These are phyloP conservation scores for Drosophila monieri DNA, from an alignment of 2,888 invertebrate species.

Conservation along the genomic window DNA sequence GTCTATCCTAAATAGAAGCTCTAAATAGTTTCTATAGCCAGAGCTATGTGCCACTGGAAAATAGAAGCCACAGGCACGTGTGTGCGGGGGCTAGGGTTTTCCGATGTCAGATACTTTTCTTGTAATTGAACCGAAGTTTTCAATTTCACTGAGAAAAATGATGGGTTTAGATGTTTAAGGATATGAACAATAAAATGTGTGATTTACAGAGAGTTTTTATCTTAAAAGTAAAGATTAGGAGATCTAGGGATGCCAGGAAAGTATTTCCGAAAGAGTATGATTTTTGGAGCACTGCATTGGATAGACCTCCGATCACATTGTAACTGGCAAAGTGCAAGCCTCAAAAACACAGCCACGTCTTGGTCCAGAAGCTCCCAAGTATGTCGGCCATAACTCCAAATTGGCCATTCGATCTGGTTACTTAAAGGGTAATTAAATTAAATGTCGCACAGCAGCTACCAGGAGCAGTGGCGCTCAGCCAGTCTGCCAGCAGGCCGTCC, in stretches of 20 bases:
- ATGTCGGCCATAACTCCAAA: slow-evolving; percentile 59
- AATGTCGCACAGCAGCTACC: slow-evolving; percentile 55
- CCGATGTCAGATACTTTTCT: slow-evolving; percentile 20
- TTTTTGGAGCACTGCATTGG: slow-evolving; percentile 45
- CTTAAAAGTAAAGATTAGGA: too few relatives aligned
- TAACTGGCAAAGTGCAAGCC: slow-evolving; percentile 33
- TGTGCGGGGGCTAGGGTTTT: slow-evolving; percentile 13
- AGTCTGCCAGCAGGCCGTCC: slow-evolving; percentile 57
- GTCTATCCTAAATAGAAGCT: slow-evolving; percentile 42
- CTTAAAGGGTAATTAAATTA: slow-evolving; percentile 83
- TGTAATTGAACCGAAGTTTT: slow-evolving; percentile 63
- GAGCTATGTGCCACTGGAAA: slow-evolving; percentile 56
- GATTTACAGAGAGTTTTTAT: too few relatives aligned
- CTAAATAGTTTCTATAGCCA: slow-evolving; percentile 76
- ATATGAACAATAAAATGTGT: too few relatives aligned
- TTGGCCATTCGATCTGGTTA: slow-evolving; percentile 81
- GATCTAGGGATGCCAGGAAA: too few relatives aligned
- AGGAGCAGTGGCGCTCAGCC: slow-evolving; percentile 25
- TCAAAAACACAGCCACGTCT: slow-evolving; percentile 10
- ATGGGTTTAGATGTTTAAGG: neutral
- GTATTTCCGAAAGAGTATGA: too few relatives aligned
- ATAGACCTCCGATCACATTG: slow-evolving; percentile 11
- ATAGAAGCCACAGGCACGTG: slow-evolving; percentile 72
- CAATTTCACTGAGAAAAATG: slow-evolving; percentile 21
- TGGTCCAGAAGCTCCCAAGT: slow-evolving; percentile 17